phyloP scores from a whole-genome alignment of 2,797 vertebrate genomes.

The Takifugu rubripes region DNA sequence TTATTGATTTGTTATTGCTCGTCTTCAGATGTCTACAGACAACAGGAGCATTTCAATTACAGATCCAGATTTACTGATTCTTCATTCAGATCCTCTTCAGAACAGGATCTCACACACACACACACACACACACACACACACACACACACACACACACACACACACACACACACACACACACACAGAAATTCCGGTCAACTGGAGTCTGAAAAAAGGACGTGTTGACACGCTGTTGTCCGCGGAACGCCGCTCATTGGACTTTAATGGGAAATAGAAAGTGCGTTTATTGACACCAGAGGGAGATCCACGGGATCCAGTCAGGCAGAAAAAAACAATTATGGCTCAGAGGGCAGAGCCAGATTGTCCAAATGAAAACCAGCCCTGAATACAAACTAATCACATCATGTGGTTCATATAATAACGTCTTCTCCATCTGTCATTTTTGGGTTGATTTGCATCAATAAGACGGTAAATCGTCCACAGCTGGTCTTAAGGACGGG shows the following conservation, averaged over 20 bases:
- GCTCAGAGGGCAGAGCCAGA: slow-evolving; percentile 58
- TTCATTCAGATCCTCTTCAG: slow-evolving; percentile 20
- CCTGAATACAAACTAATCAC: slow-evolving; percentile 50
- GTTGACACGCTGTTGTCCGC: slow-evolving; percentile 26
- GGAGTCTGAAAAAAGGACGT: slow-evolving; percentile 7
- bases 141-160: too few relatives aligned
- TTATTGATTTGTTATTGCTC: slow-evolving; percentile 73
- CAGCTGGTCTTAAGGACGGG: neutral
- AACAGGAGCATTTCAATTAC: slow-evolving; percentile 64
- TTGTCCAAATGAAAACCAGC: slow-evolving; percentile 45
- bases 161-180: too few relatives aligned
- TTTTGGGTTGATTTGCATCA: slow-evolving; percentile 3
- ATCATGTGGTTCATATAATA: slow-evolving; percentile 59
- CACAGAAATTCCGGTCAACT: too few relatives aligned
- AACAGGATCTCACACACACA: slow-evolving; percentile 26
- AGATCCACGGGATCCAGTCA: slow-evolving; percentile 63
- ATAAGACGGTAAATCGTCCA: slow-evolving; percentile 7
- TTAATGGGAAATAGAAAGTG: slow-evolving; percentile 51
- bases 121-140: neutral
- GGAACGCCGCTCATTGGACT: slow-evolving; percentile 43
- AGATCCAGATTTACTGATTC: slow-evolving; percentile 16
- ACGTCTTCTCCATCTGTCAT: slow-evolving; percentile 52
- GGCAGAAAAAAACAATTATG: slow-evolving; percentile 71
- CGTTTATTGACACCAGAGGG: slow-evolving; percentile 66
- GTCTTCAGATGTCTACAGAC: slow-evolving; percentile 54